A percentile compares a stretch with the other conserved stretches of the same genome.
phyloP scores from a whole-genome alignment of 2,113 vertebrate genomes.

The Macroglossus sobrinus region DNA sequence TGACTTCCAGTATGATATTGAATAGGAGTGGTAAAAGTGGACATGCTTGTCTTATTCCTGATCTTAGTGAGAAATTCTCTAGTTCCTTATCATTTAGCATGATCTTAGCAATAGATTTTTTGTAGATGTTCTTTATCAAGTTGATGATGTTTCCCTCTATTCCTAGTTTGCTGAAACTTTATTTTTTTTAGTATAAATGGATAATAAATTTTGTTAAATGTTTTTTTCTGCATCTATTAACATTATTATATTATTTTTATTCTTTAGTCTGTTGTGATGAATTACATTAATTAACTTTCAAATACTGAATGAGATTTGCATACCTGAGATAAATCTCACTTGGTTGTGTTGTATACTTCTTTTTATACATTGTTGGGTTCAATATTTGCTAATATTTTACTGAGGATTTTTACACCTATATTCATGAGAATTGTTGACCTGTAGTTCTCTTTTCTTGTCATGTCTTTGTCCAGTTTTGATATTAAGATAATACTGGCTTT shows the following conservation, averaged over 20 bases:
- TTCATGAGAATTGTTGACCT: background rate
- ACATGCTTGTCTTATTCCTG: background rate
- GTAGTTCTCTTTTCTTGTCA: background rate
- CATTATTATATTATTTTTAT: background rate
- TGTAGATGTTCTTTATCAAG: background rate
- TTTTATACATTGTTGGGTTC: background rate
- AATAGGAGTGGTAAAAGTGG: background rate
- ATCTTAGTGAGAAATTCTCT: background rate
- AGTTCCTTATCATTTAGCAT: background rate
- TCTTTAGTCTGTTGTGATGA: background rate
- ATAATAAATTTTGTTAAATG: background rate
- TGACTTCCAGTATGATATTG: background rate
- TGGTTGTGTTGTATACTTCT: background rate
- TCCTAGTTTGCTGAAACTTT: background rate
- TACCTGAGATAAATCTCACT: background rate
- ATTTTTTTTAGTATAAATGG: background rate
- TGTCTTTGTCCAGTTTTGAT: background rate
- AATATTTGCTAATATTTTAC: background rate
- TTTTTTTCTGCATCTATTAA: background rate
- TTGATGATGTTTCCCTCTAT: background rate
- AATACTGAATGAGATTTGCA: background rate
- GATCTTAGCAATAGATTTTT: background rate
- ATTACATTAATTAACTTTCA: background rate
- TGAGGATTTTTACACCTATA: background rate
- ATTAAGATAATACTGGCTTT: background rate